These are phyloP conservation scores for Callyntrura sp. DNA, from an alignment of 2,888 invertebrate genomes.

Conservation along the genomic window DNA sequence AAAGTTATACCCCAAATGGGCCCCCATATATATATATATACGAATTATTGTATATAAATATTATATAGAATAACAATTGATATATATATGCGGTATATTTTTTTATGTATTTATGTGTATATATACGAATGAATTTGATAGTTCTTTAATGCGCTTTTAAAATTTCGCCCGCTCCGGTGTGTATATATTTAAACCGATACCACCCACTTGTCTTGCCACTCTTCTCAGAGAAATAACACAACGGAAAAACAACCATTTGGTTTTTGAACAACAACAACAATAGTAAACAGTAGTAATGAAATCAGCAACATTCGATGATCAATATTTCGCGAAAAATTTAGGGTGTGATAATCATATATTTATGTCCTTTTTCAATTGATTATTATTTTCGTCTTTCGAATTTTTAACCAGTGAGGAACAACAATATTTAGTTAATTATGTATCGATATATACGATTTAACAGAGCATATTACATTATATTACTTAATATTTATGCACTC, in stretches of 20 bases:
- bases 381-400: constrained; percentile 18
- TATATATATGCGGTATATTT: background rate
- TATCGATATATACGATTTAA: background rate
- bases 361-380: background rate
- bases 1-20: too few relatives aligned
- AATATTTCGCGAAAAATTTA: background rate
- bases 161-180: background rate
- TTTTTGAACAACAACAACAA: background rate
- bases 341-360: background rate
- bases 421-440: background rate
- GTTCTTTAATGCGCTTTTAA: background rate
- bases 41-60: too few relatives aligned
- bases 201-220: background rate
- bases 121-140: background rate
- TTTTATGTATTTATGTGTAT: background rate
- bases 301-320: background rate
- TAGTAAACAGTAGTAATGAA: too few relatives aligned
- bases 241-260: constrained; percentile 8
- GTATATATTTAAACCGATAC: too few relatives aligned
- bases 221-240: background rate
- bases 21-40: too few relatives aligned
- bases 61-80: too few relatives aligned
- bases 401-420: background rate
- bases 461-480: too few relatives aligned
- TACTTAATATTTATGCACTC: background rate